A percentile compares a stretch with the other conserved stretches of the same genome.
phyloP scores from a whole-genome alignment of 2,113 vertebrate genomes.

The Irena cyanogastra region DNA sequence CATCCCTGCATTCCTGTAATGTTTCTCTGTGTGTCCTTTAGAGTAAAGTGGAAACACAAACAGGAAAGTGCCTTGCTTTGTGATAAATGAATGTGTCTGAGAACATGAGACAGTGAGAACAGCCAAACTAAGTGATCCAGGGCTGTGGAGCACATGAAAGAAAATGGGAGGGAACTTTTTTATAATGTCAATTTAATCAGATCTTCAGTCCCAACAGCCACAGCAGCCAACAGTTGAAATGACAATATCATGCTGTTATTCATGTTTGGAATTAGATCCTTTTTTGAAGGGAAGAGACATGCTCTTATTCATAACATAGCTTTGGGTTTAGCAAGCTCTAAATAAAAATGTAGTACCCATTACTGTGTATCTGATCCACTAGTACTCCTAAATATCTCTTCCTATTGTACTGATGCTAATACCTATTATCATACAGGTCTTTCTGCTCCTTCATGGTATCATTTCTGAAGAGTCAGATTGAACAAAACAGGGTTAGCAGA shows the following conservation, averaged over 20 bases:
- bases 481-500: not conserved
- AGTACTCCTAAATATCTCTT: not conserved
- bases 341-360: not conserved
- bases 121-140: conserved; percentile 60
- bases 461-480: not conserved
- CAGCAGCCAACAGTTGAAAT: not conserved
- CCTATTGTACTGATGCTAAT: not conserved
- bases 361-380: not conserved
- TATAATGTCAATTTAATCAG: conserved; percentile 57
- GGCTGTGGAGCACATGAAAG: conserved; percentile 53
- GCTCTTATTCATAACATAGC: not conserved
- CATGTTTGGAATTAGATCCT: not conserved
- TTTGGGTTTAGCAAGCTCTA: not conserved
- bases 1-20: conserved; percentile 61
- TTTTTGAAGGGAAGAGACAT: not conserved
- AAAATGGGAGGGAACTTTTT: conserved; percentile 46
- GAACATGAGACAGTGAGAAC: conserved; percentile 59
- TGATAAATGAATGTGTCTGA: conserved; percentile 68
- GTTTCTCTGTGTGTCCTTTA: conserved; percentile 61
- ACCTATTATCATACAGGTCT: not conserved
- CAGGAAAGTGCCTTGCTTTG: conserved; percentile 58
- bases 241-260: conserved; percentile 21
- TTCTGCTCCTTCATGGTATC: not conserved
- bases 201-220: conserved; percentile 23
- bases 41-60: conserved; percentile 72